These are phyloP conservation scores for Herminia tarsipennalis DNA, from an alignment of 2,888 invertebrate species.

Conservation along the genomic window DNA sequence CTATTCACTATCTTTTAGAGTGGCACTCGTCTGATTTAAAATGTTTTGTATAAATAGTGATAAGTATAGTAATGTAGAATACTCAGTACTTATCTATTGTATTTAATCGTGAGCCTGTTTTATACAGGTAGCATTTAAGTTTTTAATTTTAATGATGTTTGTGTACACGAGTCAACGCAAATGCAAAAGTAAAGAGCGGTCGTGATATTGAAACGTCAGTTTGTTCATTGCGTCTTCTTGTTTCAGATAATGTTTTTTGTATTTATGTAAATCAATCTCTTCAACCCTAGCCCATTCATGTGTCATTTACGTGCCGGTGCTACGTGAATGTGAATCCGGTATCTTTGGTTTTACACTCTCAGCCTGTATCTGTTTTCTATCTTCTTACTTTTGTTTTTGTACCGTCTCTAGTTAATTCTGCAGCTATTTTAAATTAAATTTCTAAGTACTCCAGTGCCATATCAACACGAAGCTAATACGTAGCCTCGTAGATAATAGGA, in stretches of 20 bases:
- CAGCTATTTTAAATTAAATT: conserved; percentile 48
- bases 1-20: conserved; percentile 33
- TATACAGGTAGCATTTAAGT: conserved; percentile 12
- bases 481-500: conserved; percentile 54
- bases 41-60: conserved; percentile 33
- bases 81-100: conserved; percentile 23
- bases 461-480: conserved; percentile 48
- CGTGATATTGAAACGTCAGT: conserved; percentile 23
- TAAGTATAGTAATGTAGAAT: conserved; percentile 28
- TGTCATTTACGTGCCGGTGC: conserved; percentile 46
- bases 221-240: conserved; percentile 25
- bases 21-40: conserved; percentile 36
- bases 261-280: conserved; percentile 45
- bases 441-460: conserved; percentile 52
- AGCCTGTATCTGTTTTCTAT: conserved; percentile 43
- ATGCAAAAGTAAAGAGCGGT: conserved; percentile 14
- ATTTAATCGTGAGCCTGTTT: conserved; percentile 16
- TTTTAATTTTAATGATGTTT: conserved; percentile 11
- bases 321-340: conserved; percentile 25
- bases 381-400: conserved; percentile 38
- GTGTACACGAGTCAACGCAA: conserved; percentile 6
- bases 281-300: conserved; percentile 46
- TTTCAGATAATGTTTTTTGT: conserved; percentile 37
- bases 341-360: conserved; percentile 28
- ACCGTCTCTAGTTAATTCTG: conserved; percentile 36